Percentiles rank a stretch among this genome's conserved stretches.
phyloP scores from a whole-genome alignment of 2,113 vertebrate genomes.

The Scolopax mira region DNA sequence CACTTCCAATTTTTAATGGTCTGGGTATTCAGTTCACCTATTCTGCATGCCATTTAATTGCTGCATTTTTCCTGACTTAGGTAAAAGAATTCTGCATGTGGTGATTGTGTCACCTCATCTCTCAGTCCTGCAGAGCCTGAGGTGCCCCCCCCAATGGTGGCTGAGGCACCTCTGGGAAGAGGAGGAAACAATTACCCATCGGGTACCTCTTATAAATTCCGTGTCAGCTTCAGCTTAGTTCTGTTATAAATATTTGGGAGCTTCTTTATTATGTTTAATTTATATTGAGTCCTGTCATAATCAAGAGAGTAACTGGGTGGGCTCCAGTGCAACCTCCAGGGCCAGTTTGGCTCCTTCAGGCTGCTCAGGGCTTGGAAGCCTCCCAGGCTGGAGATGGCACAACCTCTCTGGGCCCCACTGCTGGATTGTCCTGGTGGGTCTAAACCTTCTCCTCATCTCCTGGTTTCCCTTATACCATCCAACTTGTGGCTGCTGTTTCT shows the following conservation, averaged over 20 bases:
- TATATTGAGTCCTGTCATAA: not conserved
- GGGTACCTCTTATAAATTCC: not conserved
- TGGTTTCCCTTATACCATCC: not conserved
- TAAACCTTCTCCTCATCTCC: not conserved
- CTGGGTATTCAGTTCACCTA: not conserved
- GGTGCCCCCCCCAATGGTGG: not conserved
- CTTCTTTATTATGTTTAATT: not conserved
- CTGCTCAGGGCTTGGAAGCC: not conserved
- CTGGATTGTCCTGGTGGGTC: not conserved
- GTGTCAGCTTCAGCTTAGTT: fast-evolving
- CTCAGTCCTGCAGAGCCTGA: fast-evolving
- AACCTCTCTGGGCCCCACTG: not conserved
- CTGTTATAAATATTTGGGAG: not conserved
- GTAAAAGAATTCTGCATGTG: not conserved
- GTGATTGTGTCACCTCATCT: not conserved
- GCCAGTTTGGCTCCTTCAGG: not conserved
- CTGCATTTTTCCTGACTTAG: not conserved
- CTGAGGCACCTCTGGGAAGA: not conserved
- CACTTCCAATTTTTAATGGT: not conserved
- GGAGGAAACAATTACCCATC: not conserved
- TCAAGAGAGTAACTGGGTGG: not conserved
- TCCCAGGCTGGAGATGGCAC: not conserved
- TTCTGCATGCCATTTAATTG: not conserved
- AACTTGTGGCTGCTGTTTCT: not conserved
- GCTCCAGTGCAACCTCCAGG: not conserved